A percentile compares a stretch with the other conserved stretches of the same genome.
phyloP scores from a whole-genome alignment of 2,888 invertebrate species.

The Drosophila robusta region DNA sequence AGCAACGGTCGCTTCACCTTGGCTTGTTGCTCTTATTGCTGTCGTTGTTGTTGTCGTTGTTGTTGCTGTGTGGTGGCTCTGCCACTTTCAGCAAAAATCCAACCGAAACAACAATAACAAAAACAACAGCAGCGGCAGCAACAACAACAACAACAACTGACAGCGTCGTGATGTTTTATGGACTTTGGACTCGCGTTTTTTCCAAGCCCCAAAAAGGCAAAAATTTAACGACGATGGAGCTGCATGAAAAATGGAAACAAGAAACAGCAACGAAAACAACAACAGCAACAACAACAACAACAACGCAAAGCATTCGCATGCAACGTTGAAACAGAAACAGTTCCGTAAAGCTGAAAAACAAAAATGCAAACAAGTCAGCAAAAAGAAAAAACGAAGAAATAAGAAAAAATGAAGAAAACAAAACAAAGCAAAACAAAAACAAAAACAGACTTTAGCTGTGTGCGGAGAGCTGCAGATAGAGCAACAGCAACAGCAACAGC shows the following conservation, averaged over 20 bases:
- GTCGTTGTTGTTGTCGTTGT: conserved; percentile 26
- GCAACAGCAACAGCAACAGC: conserved; percentile 25
- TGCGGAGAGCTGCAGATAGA: conserved; percentile 45
- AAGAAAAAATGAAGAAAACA: conserved; percentile 35
- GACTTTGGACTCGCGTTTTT: conserved; percentile 74
- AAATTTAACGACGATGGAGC: conserved; percentile 68
- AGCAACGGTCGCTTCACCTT: conserved; percentile 60
- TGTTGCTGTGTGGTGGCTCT: conserved; percentile 52
- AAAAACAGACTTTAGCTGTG: conserved; percentile 45
- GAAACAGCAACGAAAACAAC: conserved; percentile 49
- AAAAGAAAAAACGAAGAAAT: conserved; percentile 42
- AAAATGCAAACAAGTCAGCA: conserved; percentile 65
- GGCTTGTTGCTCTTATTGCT: conserved; percentile 60
- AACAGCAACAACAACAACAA: conserved; percentile 21
- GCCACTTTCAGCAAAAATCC: conserved; percentile 72
- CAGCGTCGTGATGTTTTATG: conserved; percentile 77
- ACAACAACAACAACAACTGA: conserved; percentile 52
- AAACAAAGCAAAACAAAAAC: conserved; percentile 45
- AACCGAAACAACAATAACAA: conserved; percentile 62
- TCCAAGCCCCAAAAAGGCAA: conserved; percentile 75
- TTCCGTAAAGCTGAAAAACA: conserved; percentile 71
- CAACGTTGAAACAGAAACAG: conserved; percentile 74
- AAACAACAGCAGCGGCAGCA: conserved; percentile 31
- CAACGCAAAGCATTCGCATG: conserved; percentile 60
- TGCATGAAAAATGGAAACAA: conserved; percentile 79